phyloP scores from a whole-genome alignment of 2,888 invertebrate genomes.

The Tetragnatha montana region DNA sequence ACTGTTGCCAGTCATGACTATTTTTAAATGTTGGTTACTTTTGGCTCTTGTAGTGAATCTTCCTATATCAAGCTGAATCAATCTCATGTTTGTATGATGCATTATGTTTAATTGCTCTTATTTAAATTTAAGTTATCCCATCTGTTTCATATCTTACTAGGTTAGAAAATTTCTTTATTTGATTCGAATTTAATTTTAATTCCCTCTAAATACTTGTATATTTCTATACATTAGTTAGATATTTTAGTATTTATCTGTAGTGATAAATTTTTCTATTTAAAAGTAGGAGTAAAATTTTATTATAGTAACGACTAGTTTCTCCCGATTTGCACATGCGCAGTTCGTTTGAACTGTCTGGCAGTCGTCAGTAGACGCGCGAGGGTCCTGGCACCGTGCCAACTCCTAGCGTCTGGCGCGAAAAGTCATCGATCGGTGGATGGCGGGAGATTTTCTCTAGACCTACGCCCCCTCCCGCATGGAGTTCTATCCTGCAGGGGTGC shows the following conservation, averaged over 20 bases:
- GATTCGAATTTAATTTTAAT: too few species aligned
- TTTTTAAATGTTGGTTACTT: neutral
- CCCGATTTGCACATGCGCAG: conserved; percentile 51
- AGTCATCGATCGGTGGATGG: conserved; percentile 70
- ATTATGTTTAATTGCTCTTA: neutral
- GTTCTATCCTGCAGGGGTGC: conserved; percentile 51
- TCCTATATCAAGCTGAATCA: neutral
- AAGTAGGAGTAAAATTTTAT: neutral
- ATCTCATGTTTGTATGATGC: neutral
- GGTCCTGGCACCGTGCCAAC: conserved; percentile 69
- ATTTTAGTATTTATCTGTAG: neutral
- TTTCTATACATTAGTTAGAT: neutral
- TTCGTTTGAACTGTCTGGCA: conserved; percentile 52
- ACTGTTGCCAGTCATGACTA: conserved; percentile 4
- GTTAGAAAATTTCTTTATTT: too few species aligned
- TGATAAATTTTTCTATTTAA: neutral
- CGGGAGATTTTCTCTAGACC: conserved; percentile 48
- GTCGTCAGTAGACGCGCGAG: conserved; percentile 45
- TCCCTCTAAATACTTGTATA: neutral
- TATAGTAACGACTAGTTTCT: neutral
- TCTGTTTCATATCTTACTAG: too few species aligned
- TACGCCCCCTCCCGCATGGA: conserved; percentile 6
- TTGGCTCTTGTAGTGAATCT: neutral
- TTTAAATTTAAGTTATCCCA: neutral
- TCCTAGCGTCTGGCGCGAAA: conserved; percentile 69